phyloP scores from a whole-genome alignment of 2,888 invertebrate genomes.

The Endotricha flammealis region DNA sequence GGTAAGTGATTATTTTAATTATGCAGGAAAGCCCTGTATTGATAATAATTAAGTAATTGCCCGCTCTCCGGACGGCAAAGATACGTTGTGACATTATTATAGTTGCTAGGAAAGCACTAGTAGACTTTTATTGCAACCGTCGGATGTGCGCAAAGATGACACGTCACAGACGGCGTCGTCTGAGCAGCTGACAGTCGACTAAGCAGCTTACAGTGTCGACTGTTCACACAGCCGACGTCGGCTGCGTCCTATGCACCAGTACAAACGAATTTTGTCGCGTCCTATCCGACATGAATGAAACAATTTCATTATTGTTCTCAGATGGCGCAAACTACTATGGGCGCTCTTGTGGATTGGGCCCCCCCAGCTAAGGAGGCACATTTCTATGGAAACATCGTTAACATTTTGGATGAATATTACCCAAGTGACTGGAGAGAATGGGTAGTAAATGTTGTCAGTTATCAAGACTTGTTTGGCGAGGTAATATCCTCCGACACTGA shows the following conservation, averaged over 20 bases:
- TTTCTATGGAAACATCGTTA: neutral
- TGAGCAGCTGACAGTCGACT: neutral
- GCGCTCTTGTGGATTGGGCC: neutral
- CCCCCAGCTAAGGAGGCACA: neutral
- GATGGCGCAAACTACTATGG: neutral
- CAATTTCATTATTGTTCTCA: neutral
- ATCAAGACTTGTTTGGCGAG: constrained; percentile 17
- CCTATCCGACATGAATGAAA: too few relatives aligned
- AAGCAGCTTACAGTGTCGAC: too few relatives aligned
- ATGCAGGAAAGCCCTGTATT: too few relatives aligned
- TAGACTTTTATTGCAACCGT: too few relatives aligned
- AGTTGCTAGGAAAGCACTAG: too few relatives aligned
- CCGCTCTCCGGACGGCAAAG: too few relatives aligned
- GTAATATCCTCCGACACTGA: constrained; percentile 15
- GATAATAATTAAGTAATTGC: too few relatives aligned
- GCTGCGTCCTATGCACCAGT: too few relatives aligned
- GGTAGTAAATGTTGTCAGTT: constrained; percentile 13
- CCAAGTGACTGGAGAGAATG: constrained; percentile 10
- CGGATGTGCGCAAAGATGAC: too few relatives aligned
- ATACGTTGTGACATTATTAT: too few relatives aligned
- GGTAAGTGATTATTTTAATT: too few relatives aligned
- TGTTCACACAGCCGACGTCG: neutral
- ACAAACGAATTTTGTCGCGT: neutral
- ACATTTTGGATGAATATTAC: neutral
- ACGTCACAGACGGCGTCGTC: too few relatives aligned